Base-by-base conservation (phyloP, 2,797 vertebrate species). In the Buceros bicornis region DNA sequence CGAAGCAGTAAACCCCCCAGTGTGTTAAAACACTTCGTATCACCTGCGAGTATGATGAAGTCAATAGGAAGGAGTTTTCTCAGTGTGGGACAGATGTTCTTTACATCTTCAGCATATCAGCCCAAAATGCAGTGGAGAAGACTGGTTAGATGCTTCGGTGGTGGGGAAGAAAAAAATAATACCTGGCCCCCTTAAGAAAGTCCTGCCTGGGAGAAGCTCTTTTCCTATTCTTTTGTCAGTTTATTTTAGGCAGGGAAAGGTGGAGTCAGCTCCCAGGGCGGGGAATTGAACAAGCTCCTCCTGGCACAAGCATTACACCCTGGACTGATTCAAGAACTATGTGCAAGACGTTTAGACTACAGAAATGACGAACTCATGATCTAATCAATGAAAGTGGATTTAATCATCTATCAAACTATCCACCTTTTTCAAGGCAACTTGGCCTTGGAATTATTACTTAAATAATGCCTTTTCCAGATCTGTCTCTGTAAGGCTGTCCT, bases 61-160 rank as follows among this genome's bases (percentile, higher is more conserved):
- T 8, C 60, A 7, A 19, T 3, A 51, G 33, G 4, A 20, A 43
- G 40, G 45, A 1, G 5, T 5, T 31, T 11, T 45, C 74, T 25
- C 43, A 7, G 28, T 1, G 2, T 5, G 19, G 31, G 6, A 4
- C 0, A 22, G 33, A 11, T 22, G 18, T 11, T 51, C 73, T 33
- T 31, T 14, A 29, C 18, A 9, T 11, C 54, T 18, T 31, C 40
- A 11, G n/a, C 13, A 6, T 3, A 22, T 14, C 60, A 47, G 40
- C 74, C 33, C 22, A 17, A 8, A 45, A 19, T 0, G 3, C 3
- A 3, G n/a, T 1, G 9, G 2, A 9, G 43, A 11, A 13, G 5
- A 48, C 51, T 37, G 2, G 16, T 20, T 13, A 29, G 64, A 21
- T 19, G 37, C 50, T 35, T 7, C 5, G 45, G 50, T 22, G 81